Conservation (phyloP, 2,888 invertebrate genomes). For the Stratiomys singularior region DNA sequence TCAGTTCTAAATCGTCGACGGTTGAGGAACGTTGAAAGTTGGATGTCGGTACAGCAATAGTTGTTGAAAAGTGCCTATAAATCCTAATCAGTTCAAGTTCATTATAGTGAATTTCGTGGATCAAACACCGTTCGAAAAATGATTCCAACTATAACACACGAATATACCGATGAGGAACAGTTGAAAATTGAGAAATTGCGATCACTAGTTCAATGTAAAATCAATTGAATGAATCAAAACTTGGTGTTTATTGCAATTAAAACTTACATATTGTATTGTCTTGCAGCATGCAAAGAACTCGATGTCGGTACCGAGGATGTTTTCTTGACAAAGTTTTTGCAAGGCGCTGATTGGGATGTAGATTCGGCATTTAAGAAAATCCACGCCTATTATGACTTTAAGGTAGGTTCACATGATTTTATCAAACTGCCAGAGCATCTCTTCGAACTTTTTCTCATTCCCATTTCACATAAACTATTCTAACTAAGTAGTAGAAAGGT, state of each 20-base stretch:
- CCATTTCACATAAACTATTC: no score
- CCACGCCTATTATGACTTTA: constrained; percentile 46
- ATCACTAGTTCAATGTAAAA: constrained; percentile 37
- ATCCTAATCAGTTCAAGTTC: neutral
- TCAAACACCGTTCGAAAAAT: neutral
- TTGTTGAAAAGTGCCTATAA: neutral
- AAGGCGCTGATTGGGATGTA: constrained; percentile 38
- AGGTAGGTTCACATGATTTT: constrained; percentile 33
- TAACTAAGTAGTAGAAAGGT: no score
- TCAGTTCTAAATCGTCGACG: constrained; percentile 28
- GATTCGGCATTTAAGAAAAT: constrained; percentile 29
- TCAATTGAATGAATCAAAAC: neutral
- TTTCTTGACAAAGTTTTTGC: constrained; percentile 31
- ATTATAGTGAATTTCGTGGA: neutral
- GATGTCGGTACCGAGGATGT: constrained; percentile 44
- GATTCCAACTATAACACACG: constrained; percentile 35
- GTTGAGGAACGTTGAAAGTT: neutral
- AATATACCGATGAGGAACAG: constrained; percentile 39
- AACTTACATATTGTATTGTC: neutral
- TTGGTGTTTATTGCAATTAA: neutral
- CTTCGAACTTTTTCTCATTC: no score
- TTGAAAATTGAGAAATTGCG: constrained; percentile 32
- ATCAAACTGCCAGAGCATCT: no score
- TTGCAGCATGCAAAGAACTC: constrained; percentile 31
- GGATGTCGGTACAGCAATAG: neutral